These are phyloP conservation scores for Bubo bubo DNA, from an alignment of 2,113 vertebrate genomes.

Conservation along the genomic window DNA sequence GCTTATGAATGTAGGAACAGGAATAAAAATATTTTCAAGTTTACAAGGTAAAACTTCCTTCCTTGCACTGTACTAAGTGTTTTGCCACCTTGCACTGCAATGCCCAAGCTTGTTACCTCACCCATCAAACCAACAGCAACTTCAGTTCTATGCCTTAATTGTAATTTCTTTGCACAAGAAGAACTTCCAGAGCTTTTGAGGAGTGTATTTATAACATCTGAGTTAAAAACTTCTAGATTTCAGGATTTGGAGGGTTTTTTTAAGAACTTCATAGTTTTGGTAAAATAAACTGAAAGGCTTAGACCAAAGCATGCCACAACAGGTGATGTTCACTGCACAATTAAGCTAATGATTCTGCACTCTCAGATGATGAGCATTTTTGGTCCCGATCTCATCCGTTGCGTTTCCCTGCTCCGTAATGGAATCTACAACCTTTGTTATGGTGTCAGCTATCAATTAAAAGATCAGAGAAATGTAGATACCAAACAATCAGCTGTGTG, in stretches of 20 bases:
- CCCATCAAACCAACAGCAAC: background rate
- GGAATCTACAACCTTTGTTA: fast-evolving
- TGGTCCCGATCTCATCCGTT: background rate
- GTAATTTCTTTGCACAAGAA: background rate
- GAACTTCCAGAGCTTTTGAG: background rate
- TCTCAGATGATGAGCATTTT: background rate
- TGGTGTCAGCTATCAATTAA: background rate
- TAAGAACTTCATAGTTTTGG: background rate
- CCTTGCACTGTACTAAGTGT: background rate
- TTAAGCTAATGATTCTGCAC: background rate
- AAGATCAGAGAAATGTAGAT: background rate
- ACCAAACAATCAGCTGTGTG: background rate
- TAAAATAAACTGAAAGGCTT: background rate
- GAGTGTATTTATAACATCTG: background rate
- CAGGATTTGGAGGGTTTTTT: background rate
- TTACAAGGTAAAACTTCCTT: background rate
- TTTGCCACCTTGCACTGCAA: background rate
- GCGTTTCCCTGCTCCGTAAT: background rate
- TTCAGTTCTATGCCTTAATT: background rate
- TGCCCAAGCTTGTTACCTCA: background rate
- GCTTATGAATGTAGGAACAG: background rate
- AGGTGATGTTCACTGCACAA: background rate
- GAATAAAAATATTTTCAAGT: background rate
- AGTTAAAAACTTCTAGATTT: background rate
- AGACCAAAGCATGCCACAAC: background rate